Conservation (phyloP, 2,797 vertebrate species). For the Mallotus villosus region DNA sequence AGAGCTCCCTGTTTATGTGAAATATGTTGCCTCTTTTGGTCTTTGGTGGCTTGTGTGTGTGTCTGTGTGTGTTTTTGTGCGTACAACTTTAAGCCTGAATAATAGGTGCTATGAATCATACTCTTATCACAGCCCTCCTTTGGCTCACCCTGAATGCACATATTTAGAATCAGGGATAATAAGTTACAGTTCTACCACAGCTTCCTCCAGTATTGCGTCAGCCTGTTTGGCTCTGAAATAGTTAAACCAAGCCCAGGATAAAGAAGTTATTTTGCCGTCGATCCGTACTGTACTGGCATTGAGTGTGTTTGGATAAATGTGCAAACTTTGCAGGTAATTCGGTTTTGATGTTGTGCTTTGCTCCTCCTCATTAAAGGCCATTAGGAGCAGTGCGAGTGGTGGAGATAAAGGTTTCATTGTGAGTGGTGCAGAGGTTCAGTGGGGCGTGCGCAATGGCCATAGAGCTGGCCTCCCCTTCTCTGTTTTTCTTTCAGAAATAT, state of each 20-base stretch:
- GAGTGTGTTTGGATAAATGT: slow-evolving; percentile 50
- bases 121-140: slow-evolving; percentile 10
- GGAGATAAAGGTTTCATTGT: slow-evolving; percentile 80
- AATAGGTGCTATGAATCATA: slow-evolving; percentile 23
- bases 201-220: slow-evolving; percentile 1
- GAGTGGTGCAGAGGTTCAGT: slow-evolving; percentile 64
- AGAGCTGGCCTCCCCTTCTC: slow-evolving; percentile 71
- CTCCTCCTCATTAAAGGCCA: slow-evolving; percentile 70
- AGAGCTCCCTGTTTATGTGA: background rate
- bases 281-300: slow-evolving; percentile 23
- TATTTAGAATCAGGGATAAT: slow-evolving; percentile 16
- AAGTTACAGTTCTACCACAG: slow-evolving; percentile 18
- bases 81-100: slow-evolving; percentile 25
- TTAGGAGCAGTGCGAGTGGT: slow-evolving; percentile 55
- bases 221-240: slow-evolving; percentile 31
- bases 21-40: background rate
- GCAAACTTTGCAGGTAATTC: slow-evolving; percentile 62
- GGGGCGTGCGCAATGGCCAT: slow-evolving; percentile 68
- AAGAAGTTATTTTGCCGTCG: background rate
- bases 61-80: background rate
- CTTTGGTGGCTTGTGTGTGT: slow-evolving; percentile 4
- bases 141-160: slow-evolving; percentile 18
- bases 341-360: slow-evolving; percentile 68
- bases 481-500: slow-evolving; percentile 84
- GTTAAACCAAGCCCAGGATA: slow-evolving; percentile 29